Percentiles rank a stretch among this genome's conserved stretches.
Conservation (phyloP, 2,113 vertebrate genomes). For the Mormyrus iriodes region DNA sequence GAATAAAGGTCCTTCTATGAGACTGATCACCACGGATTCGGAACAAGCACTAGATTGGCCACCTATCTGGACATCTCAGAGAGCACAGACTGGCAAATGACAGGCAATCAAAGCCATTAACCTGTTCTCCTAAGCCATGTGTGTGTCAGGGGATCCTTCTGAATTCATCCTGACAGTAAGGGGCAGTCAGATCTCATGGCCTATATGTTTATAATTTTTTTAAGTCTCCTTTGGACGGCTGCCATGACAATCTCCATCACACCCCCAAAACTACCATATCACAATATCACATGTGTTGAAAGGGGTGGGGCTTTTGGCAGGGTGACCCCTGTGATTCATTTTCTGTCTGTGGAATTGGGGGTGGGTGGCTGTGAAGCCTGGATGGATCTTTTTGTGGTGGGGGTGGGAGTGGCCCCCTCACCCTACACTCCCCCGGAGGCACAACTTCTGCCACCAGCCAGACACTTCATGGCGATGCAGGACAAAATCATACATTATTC, state of each 20-base stretch:
- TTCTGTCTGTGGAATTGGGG: slow-evolving; percentile 42
- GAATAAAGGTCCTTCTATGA: background rate
- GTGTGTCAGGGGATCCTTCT: slow-evolving; percentile 27
- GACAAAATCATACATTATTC: slow-evolving; percentile 63
- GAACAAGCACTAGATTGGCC: background rate
- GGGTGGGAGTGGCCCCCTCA: background rate
- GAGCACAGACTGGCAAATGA: background rate
- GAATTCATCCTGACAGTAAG: slow-evolving; percentile 28
- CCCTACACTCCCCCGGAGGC: background rate
- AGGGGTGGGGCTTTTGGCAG: slow-evolving; percentile 49
- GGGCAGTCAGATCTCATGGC: slow-evolving; percentile 43
- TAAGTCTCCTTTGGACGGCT: slow-evolving; percentile 32
- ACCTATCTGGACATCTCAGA: background rate
- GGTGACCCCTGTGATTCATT: slow-evolving; percentile 41
- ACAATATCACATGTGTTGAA: background rate
- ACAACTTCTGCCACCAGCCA: slow-evolving; percentile 39
- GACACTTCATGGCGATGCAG: slow-evolving; percentile 48
- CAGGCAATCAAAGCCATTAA: slow-evolving; percentile 22
- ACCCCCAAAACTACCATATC: background rate
- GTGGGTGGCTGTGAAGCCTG: background rate
- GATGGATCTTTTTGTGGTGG: background rate
- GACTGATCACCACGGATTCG: background rate
- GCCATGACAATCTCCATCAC: slow-evolving; percentile 15
- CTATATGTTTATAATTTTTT: slow-evolving; percentile 34
- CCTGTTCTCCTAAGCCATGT: background rate